Conservation (phyloP, 2,113 vertebrate species). For the Desmodus rotundus region DNA sequence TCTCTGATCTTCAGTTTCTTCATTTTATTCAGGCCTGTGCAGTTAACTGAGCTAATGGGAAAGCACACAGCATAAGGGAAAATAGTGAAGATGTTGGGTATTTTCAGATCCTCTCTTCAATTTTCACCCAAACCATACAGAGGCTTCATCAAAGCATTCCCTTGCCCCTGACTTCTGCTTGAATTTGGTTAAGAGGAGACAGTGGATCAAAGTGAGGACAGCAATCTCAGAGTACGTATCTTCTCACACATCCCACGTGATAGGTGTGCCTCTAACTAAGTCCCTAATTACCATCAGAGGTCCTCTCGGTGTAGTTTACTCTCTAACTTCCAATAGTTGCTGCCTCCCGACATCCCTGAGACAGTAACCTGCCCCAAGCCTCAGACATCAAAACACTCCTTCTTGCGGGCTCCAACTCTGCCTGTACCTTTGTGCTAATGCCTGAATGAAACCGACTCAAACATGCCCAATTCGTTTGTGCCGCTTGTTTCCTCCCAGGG, state of each 20-base stretch:
- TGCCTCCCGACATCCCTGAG: not conserved
- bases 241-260: accelerated
- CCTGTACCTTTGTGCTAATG: not conserved
- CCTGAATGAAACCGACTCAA: not conserved
- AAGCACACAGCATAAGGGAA: not conserved
- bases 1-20: not conserved
- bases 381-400: not conserved
- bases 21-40: not conserved
- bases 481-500: not conserved
- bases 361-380: not conserved
- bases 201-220: too few species aligned
- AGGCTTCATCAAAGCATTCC: not conserved
- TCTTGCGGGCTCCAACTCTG: not conserved
- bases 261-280: not conserved
- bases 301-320: not conserved
- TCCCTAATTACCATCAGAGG: not conserved
- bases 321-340: not conserved
- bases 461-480: not conserved
- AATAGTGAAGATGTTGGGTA: not conserved
- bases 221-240: not conserved
- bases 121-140: not conserved
- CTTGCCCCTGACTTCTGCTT: not conserved
- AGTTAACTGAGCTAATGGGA: not conserved
- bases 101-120: not conserved
- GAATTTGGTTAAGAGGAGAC: not conserved